Base-by-base conservation (phyloP, 2,797 vertebrate genomes). In the Lepus oiostolus region DNA sequence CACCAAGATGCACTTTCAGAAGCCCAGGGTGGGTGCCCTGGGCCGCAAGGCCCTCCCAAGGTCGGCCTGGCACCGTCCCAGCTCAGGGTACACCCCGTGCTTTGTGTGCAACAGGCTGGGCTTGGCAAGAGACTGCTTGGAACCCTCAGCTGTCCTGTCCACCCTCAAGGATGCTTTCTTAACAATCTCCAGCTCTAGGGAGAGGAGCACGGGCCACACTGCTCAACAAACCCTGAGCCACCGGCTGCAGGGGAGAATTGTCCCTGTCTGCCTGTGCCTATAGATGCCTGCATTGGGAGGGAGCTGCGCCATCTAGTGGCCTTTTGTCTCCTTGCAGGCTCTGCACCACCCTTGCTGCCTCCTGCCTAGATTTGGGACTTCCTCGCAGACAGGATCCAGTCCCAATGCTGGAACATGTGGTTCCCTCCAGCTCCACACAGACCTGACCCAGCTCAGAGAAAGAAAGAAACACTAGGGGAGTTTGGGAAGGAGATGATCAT, bases 291-390 rank as follows among this genome's bases (percentile, higher is more conserved):
- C 12, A 77, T 4, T 26, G 74, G 79, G 47, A 63, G 85, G 16
- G n/a, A 82, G 90, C 88, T 88, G 92, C 90, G 96, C 97, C 97
- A 94, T 63, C 97, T 96, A 63, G 93, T 96, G 97, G 96, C 0
- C 0, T 4, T 90, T 93, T n/a, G 0, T 1, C 28, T 74, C 71
- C 70, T 91, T 92, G 91, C 94, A 92, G 87, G 67, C 42, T 60
- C 9, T 52, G 52, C 74, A 22, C 4, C 42, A 22, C 50, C 4
- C 0, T 32, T 0, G 13, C 32, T 2, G 72, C 71, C 62, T 88
- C 22, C 52, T n/a, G 54, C 50, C 26, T 47, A 9, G 21, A 13
- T 22, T 14, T 0, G 8, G 22, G 28, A 52, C 68, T 14, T 52
- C 12, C 16, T 68, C 30, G 52, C 47, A 4, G 80, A 16, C 8